Base-by-base conservation (phyloP, 2,113 vertebrate species). In the Dolichotis patagonum region DNA sequence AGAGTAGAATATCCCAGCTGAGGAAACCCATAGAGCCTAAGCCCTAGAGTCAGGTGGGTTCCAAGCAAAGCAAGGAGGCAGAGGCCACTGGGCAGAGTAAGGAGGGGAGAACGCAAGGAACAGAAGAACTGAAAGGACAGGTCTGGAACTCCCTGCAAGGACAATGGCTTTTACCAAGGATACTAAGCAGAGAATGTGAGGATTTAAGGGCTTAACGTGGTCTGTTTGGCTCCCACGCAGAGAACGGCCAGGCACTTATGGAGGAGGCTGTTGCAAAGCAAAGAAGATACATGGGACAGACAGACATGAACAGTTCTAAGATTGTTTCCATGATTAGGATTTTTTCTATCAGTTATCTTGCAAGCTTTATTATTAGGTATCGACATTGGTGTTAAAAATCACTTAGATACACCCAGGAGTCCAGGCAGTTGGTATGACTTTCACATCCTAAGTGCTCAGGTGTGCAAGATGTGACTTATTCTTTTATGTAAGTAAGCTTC, bases 401-500 rank as follows among this genome's bases (percentile, higher is more conserved):
- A 49, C 38, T 69, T 54, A 92, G 63, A 54, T 28, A 65, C 4
- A 92, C 1, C 3, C 28, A 28, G 6, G 41, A 62, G 24, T 28
- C 60, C 11, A 65, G 73, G 3, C 3, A 85, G n/a, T 32, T 82
- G 32, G 22, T 85, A 0, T 71, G n/a, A 75, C 1, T 88, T 92
- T 58, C 16, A 67, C 11, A 62, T 91, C 26, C 20, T 54, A 85
- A 89, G 5, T 73, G 19, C 11, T 94, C 35, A 62, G 32, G 58
- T 63, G 38, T 85, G 1, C 41, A 95, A 41, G 5, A 26, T 84
- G 22, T 22, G 52, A 78, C 28, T 71, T 83, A 28, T 41, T 77
- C 11, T 90, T 92, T 95, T 83, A 82, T 73, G 58, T 32, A 89
- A 88, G 2, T n/a, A 65, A 84, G 73, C 81, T 83, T 67, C 83